Conservation (phyloP, 2,888 invertebrate genomes). For the Lepeophtheirus nordmannii region DNA sequence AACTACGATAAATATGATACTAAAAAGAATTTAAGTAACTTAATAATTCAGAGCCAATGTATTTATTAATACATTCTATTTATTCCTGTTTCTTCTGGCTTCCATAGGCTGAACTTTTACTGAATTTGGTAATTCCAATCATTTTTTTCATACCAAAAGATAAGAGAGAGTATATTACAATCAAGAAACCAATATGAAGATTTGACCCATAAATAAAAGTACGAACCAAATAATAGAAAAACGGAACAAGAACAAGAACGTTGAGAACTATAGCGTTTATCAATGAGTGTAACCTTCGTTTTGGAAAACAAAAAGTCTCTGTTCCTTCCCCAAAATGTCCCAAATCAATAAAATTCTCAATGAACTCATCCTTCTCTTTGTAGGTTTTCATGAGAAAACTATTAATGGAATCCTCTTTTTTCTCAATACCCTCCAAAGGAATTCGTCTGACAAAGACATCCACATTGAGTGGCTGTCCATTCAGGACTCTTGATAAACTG, state of each 20-base stretch:
- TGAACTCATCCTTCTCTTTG: constrained; percentile 47
- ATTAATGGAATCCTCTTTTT: constrained; percentile 49
- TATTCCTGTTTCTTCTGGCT: constrained; percentile 21
- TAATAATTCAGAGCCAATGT: too few relatives aligned
- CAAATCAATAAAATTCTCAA: neutral
- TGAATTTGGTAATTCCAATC: constrained; percentile 67
- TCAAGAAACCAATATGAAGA: constrained; percentile 30
- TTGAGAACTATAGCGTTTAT: neutral
- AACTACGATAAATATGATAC: too few relatives aligned
- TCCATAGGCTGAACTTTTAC: constrained; percentile 67
- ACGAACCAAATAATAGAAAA: constrained; percentile 31
- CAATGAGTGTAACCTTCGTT: neutral
- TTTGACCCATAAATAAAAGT: constrained; percentile 29
- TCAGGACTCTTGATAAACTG: constrained; percentile 58
- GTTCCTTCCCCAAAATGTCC: constrained; percentile 9
- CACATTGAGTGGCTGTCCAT: constrained; percentile 53
- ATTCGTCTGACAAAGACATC: constrained; percentile 65
- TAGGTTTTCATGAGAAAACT: constrained; percentile 55
- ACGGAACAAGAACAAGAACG: constrained; percentile 25
- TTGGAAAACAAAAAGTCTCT: neutral
- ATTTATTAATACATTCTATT: too few relatives aligned
- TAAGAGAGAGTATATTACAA: constrained; percentile 44
- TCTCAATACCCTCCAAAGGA: constrained; percentile 57
- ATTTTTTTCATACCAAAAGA: constrained; percentile 58
- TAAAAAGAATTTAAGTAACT: too few relatives aligned